phyloP scores from a whole-genome alignment of 2,113 vertebrate species.

The Chaetura pelagica region DNA sequence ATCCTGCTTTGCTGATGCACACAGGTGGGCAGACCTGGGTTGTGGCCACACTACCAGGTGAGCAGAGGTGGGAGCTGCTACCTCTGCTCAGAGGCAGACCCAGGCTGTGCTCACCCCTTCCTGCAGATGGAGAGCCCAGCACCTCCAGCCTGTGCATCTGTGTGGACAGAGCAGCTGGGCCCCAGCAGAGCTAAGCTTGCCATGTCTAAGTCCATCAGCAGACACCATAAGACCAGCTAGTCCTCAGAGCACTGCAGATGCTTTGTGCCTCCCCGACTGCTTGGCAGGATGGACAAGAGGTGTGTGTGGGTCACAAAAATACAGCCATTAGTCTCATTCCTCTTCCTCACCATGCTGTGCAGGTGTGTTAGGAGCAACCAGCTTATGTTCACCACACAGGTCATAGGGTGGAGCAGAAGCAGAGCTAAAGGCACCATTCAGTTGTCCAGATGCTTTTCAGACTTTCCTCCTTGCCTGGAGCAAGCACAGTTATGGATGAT shows the following conservation, averaged over 20 bases:
- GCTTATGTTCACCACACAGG: not conserved
- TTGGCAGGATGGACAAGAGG: not conserved
- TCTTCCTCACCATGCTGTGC: not conserved
- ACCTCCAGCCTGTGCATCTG: conserved; percentile 18
- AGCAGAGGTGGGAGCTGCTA: not conserved
- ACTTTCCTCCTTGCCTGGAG: not conserved
- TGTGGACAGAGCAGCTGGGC: conserved; percentile 40
- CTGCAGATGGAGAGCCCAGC: not conserved
- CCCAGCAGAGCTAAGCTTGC: conserved; percentile 53
- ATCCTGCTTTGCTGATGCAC: conserved; percentile 1
- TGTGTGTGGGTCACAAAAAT: not conserved
- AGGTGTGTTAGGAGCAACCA: not conserved
- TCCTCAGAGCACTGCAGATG: conserved; percentile 34
- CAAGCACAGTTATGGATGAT: not conserved
- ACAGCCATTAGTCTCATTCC: not conserved
- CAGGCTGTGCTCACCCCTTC: not conserved
- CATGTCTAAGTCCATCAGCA: conserved; percentile 57
- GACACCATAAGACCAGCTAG: conserved; percentile 57
- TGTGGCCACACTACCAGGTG: not conserved
- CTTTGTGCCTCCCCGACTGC: not conserved
- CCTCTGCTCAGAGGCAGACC: not conserved
- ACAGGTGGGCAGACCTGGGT: not conserved
- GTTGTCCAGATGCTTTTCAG: not conserved
- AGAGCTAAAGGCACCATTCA: not conserved
- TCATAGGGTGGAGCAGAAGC: not conserved